Base-by-base conservation (phyloP, 2,888 invertebrate species). In the Aspidiotus destructor region DNA sequence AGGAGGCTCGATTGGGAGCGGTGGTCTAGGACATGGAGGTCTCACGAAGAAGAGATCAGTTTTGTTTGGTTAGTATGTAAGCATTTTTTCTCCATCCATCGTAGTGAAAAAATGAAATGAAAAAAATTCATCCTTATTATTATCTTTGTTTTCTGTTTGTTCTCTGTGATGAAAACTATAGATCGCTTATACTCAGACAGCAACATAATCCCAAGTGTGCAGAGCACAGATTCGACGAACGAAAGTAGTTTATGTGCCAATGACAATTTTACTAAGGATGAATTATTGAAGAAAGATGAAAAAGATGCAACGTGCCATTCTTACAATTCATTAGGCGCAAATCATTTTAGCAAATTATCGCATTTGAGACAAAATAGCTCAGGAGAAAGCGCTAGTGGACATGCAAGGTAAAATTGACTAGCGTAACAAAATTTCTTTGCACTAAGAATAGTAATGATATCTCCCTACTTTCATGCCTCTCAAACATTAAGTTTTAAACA, bases 321-420 rank as follows among this genome's bases (percentile, higher is more conserved):
- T 57, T 68, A 70, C 2, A 71, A 71, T 41, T 71, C 71, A 8
- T 71, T 70, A 0, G 70, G 68, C 52, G 68, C 71, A 16, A 71
- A 70, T 44, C 70, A 71, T 52, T 62, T 70, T 10, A 70, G 68
- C 41, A 69, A 86, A 77, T 87, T 85, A 73, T 90, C 88, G 77
- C 89, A 92, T 80, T 90, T 90, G 77, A 83, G 92, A 73, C 92
- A 92, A 79, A 91, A 91, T 79, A 86, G 86, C 76, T 89, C 90
- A 72, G 92, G 92, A 28, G 85, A 85, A 78, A 87, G 87, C 72
- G 87, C 87, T 78, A 87, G 87, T 72, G 87, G 87, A 71, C 88
- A 88, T 78, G 86, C 86, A 77, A 85, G 88, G 88, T 88, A 79
- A 60, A 48, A 2, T 28, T 28, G 28, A 28, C 5, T 28, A 28